Percentiles rank a stretch among this genome's conserved stretches.
phyloP scores from a whole-genome alignment of 2,797 vertebrate genomes.

The Pagetopsis macropterus region DNA sequence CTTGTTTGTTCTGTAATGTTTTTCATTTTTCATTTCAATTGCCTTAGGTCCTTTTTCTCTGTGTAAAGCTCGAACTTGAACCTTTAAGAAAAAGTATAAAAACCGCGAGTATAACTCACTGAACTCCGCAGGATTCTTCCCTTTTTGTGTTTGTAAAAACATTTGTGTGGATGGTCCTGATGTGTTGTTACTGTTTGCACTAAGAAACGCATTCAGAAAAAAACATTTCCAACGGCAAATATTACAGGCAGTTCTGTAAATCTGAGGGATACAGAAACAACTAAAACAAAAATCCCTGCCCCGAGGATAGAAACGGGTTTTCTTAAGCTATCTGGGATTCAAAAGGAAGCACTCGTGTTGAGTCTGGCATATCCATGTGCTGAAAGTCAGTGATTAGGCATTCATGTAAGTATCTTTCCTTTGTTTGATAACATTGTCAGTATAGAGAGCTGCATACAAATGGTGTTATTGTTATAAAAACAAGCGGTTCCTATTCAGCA shows the following conservation, averaged over 20 bases:
- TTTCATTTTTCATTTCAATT: conserved; percentile 5
- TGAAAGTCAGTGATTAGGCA: conserved; percentile 33
- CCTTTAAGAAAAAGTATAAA: neutral
- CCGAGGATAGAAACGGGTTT: conserved; percentile 37
- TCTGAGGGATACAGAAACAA: conserved; percentile 17
- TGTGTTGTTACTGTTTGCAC: conserved; percentile 30
- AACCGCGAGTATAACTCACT: neutral
- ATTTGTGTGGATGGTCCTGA: conserved; percentile 31
- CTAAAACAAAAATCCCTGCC: conserved; percentile 39
- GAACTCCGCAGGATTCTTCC: neutral
- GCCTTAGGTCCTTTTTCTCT: conserved; percentile 3
- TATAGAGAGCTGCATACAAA: neutral
- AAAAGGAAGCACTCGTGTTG: conserved; percentile 43
- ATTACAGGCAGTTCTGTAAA: conserved; percentile 32
- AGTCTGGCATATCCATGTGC: conserved; percentile 36
- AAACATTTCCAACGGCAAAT: conserved; percentile 26
- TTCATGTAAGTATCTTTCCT: conserved; percentile 17
- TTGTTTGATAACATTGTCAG: conserved; percentile 1
- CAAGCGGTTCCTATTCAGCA: conserved; percentile 25
- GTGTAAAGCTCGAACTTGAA: neutral
- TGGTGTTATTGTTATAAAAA: conserved; percentile 2
- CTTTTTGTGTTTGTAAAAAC: conserved; percentile 1
- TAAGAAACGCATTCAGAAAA: conserved; percentile 35
- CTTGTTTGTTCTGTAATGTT: neutral
- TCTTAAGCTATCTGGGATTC: conserved; percentile 38